Conservation (phyloP, 2,797 vertebrate genomes). For the Sebastes kiyomatsui region DNA sequence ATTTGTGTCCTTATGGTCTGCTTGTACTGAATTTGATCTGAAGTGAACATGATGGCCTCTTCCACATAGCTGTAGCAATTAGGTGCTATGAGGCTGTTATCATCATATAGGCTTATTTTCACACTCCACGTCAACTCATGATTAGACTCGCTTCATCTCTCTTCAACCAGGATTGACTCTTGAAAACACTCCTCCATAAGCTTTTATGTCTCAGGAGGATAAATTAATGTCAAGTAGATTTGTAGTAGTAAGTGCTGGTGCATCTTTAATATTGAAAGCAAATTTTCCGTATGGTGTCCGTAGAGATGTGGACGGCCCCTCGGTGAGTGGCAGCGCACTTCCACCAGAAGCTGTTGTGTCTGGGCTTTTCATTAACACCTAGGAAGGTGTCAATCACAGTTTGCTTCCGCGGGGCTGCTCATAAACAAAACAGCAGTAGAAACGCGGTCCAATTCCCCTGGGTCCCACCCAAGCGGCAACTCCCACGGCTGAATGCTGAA, state of each 20-base stretch:
- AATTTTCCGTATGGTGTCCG: constrained; percentile 26
- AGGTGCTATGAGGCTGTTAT: background rate
- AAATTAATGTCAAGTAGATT: constrained; percentile 26
- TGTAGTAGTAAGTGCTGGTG: background rate
- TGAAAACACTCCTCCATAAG: constrained; percentile 11
- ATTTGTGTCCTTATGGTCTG: background rate
- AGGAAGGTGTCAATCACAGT: constrained; percentile 72
- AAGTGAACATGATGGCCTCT: background rate
- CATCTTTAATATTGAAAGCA: constrained; percentile 13
- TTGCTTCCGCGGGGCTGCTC: constrained; percentile 46
- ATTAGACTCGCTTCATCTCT: constrained; percentile 8
- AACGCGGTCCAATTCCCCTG: constrained; percentile 32
- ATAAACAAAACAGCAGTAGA: constrained; percentile 68
- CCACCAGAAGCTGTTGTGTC: constrained; percentile 56
- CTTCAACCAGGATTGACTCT: background rate
- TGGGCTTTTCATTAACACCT: constrained; percentile 80
- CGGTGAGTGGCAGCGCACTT: constrained; percentile 53
- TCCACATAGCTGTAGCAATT: background rate
- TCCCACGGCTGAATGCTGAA: background rate
- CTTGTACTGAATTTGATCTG: background rate
- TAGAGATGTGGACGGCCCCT: constrained; percentile 13
- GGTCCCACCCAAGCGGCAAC: background rate
- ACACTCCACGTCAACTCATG: background rate
- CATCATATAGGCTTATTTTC: constrained; percentile 19
- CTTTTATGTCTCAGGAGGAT: constrained; percentile 16